Conservation (phyloP, 2,888 invertebrate genomes). For the Leptopilina syphax region DNA sequence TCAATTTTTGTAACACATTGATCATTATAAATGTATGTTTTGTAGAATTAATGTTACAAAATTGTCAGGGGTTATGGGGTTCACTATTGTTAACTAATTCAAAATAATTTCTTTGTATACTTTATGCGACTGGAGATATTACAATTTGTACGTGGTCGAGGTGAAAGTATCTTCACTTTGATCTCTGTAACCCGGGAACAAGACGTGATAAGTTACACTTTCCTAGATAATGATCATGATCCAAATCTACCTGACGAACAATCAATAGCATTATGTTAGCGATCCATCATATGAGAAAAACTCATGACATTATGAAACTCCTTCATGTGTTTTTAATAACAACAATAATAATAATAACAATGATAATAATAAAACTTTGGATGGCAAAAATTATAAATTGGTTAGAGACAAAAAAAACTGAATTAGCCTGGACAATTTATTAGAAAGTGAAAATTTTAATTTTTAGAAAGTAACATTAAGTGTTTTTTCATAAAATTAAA, state of each 20-base stretch:
- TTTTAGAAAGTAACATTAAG: no score
- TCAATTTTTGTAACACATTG: neutral
- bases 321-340: neutral
- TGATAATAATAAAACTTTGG: no score
- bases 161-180: constrained; percentile 37
- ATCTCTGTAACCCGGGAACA: constrained; percentile 26
- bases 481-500: no score
- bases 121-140: constrained; percentile 1
- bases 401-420: no score
- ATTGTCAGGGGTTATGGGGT: neutral
- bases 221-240: constrained; percentile 21
- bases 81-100: constrained; percentile 8
- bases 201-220: constrained; percentile 26
- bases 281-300: neutral
- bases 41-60: constrained; percentile 9
- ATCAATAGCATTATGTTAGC: constrained; percentile 6
- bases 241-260: constrained; percentile 8
- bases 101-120: neutral
- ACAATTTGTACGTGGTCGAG: constrained; percentile 10
- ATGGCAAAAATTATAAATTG: no score
- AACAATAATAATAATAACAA: no score
- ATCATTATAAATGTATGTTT: neutral
- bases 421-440: no score
- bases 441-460: no score
- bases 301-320: constrained; percentile 7